A percentile compares a stretch with the other conserved stretches of the same genome.
phyloP scores from a whole-genome alignment of 2,113 vertebrate species.

The Malaclemys terrapin region DNA sequence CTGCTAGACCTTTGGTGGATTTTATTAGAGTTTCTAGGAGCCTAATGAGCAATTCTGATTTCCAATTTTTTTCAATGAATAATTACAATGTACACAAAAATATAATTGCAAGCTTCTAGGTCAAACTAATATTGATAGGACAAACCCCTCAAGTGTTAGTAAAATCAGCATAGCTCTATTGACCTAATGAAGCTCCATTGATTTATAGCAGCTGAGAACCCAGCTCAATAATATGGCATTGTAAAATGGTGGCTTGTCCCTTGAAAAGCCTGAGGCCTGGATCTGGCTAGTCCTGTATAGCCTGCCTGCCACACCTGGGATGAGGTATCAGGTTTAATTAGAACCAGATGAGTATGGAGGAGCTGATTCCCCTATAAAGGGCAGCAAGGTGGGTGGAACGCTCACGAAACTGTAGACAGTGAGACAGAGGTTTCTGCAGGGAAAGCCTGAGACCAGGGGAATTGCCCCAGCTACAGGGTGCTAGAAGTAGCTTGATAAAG shows the following conservation, averaged over 20 bases:
- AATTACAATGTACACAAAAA: neutral
- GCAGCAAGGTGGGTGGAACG: neutral
- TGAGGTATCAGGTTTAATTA: neutral
- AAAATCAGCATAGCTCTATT: neutral
- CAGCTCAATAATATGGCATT: too few species aligned
- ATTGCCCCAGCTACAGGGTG: too few species aligned
- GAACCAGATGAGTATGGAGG: neutral
- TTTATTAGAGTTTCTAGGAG: neutral
- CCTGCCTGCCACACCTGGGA: neutral
- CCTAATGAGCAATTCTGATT: neutral
- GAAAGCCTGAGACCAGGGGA: too few species aligned
- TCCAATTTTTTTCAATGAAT: neutral
- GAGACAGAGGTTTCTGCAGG: too few species aligned
- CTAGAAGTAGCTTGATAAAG: too few species aligned
- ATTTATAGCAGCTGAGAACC: neutral
- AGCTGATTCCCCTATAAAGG: neutral
- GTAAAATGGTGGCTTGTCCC: neutral
- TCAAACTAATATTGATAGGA: neutral
- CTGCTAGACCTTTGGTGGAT: neutral
- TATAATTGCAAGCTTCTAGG: neutral
- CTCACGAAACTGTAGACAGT: too few species aligned
- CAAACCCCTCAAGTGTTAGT: neutral
- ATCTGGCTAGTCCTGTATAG: neutral
- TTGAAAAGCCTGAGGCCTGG: neutral
- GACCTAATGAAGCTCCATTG: neutral